Conservation (phyloP, 2,113 vertebrate species). For the Conger conger region DNA sequence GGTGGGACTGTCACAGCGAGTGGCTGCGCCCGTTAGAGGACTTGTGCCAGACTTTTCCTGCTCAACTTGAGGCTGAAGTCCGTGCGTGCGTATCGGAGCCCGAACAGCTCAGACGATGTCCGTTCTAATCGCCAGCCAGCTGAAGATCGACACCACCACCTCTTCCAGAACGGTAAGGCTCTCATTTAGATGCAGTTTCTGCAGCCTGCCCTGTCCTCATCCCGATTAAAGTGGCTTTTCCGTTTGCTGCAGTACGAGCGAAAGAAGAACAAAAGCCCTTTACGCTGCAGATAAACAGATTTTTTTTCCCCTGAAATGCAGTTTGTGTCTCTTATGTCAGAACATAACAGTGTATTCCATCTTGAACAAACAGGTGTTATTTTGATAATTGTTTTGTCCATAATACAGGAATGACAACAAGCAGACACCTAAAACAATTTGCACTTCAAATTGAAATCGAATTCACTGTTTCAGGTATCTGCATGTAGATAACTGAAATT, state of each 20-base stretch:
- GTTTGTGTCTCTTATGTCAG: neutral
- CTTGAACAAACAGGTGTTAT: constrained; percentile 1
- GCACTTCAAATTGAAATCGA: neutral
- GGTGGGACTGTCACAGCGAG: neutral
- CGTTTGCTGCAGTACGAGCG: neutral
- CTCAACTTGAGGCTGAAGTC: constrained; percentile 12
- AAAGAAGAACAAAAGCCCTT: neutral
- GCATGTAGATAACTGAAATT: neutral
- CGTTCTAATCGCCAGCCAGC: constrained; percentile 67
- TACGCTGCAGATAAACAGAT: neutral
- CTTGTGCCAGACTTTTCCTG: neutral
- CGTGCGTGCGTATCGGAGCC: neutral
- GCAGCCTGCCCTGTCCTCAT: neutral
- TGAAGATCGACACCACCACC: constrained; percentile 65
- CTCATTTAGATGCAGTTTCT: constrained; percentile 52
- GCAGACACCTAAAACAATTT: neutral
- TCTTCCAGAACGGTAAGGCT: constrained; percentile 68
- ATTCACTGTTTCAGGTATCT: neutral
- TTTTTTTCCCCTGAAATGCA: neutral
- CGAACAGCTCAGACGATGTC: constrained; percentile 51
- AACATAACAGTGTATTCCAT: neutral
- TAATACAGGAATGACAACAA: neutral
- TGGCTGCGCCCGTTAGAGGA: neutral
- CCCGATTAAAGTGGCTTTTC: neutral
- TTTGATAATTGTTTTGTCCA: neutral